Percentiles rank a stretch among this genome's conserved stretches.
phyloP scores from a whole-genome alignment of 2,113 vertebrate genomes.

The Pseudolaguvia tuberculata region DNA sequence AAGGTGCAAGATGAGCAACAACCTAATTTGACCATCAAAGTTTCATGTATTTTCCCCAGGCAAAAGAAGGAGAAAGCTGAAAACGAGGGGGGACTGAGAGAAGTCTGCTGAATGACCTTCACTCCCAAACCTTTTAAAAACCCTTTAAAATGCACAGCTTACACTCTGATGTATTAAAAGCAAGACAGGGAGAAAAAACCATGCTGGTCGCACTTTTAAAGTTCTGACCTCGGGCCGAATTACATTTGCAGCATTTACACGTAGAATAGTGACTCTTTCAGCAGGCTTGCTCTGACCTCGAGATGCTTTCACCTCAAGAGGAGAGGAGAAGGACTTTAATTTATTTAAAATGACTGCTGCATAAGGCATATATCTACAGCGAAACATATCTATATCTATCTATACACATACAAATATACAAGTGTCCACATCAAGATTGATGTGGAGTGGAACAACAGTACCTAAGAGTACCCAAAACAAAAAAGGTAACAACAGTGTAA shows the following conservation, averaged over 20 bases:
- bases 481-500: constrained; percentile 33
- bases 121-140: constrained; percentile 67
- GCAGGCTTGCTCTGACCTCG: constrained; percentile 25
- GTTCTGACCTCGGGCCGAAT: constrained; percentile 66
- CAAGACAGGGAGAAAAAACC: constrained; percentile 48
- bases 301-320: constrained; percentile 53
- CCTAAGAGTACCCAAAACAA: constrained; percentile 55
- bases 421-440: constrained; percentile 24
- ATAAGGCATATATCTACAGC: constrained; percentile 20
- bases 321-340: constrained; percentile 62
- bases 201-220: constrained; percentile 61
- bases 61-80: constrained; percentile 55
- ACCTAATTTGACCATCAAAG: constrained; percentile 96
- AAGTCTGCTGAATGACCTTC: constrained; percentile 67
- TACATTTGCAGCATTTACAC: constrained; percentile 68
- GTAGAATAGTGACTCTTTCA: constrained; percentile 64
- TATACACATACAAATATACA: constrained; percentile 37
- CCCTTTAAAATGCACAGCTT: constrained; percentile 60
- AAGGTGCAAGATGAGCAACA: constrained; percentile 96
- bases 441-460: constrained; percentile 24
- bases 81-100: constrained; percentile 63
- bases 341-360: constrained; percentile 66
- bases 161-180: constrained; percentile 51
- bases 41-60: constrained; percentile 82
- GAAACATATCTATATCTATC: constrained; percentile 52